Percentiles rank a stretch among this genome's conserved stretches.
Conservation (phyloP, 1,140 invertebrate genomes). For the Hycleus cichorii region DNA sequence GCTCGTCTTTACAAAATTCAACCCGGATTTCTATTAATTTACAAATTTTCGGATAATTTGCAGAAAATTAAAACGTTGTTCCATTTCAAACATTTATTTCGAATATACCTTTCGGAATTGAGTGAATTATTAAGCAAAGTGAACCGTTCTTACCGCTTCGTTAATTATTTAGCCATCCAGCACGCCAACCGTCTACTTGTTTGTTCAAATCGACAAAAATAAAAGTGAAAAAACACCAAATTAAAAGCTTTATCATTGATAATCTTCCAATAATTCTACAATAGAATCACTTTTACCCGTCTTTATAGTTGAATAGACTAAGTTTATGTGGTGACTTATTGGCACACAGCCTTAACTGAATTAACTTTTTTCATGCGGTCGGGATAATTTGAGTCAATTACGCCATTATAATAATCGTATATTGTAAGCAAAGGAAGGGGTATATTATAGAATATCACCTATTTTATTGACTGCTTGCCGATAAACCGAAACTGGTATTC, state of each 20-base stretch:
- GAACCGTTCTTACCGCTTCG: conserved; percentile 25
- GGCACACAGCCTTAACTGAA: conserved; percentile 25
- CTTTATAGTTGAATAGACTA: no score
- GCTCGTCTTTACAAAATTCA: background rate
- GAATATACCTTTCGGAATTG: conserved; percentile 12
- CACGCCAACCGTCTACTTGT: conserved; percentile 17
- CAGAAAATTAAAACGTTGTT: background rate
- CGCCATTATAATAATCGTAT: conserved; percentile 34
- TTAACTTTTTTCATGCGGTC: conserved; percentile 34
- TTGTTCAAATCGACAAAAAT: background rate
- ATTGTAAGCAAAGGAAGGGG: conserved; percentile 23
- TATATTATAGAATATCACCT: conserved; percentile 10
- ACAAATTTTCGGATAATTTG: background rate
- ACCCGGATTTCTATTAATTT: background rate
- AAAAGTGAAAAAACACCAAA: background rate
- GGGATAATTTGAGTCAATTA: conserved; percentile 35
- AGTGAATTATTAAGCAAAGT: conserved; percentile 27
- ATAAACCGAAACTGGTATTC: no score
- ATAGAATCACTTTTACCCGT: no score
- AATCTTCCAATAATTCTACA: no score
- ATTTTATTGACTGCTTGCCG: background rate
- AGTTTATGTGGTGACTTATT: conserved; percentile 10
- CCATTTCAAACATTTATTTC: conserved; percentile 14
- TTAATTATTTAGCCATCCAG: conserved; percentile 5
- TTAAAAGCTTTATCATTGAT: no score